These are phyloP conservation scores for Porites australiensis DNA, from an alignment of 64 coral and sea anemone species.

Conservation along the genomic window DNA sequence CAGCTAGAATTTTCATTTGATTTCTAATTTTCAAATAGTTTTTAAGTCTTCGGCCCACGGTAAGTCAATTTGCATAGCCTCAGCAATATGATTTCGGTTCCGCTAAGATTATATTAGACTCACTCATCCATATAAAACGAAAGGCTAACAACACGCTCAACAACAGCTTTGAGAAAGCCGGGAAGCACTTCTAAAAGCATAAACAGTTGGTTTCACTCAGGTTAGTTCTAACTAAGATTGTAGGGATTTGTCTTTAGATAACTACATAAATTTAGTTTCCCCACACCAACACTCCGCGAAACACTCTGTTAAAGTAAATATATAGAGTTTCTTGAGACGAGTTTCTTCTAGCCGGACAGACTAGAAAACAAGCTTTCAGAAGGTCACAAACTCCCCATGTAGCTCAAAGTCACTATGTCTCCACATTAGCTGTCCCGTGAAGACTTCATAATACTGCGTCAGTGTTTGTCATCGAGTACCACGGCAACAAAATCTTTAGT, in stretches of 20 bases:
- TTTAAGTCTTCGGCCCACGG: background rate
- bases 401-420: too few relatives aligned
- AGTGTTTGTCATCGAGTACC: too few relatives aligned
- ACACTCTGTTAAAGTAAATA: background rate
- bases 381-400: background rate
- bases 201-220: background rate
- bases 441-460: too few relatives aligned
- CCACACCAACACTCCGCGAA: background rate
- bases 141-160: background rate
- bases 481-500: too few relatives aligned
- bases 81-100: background rate
- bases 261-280: too few relatives aligned
- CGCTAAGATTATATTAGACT: background rate
- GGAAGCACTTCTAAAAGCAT: background rate
- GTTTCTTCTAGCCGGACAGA: background rate
- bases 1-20: background rate
- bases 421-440: too few relatives aligned
- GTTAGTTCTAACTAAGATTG: background rate
- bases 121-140: slow-evolving; percentile 1
- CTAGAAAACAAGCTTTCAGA: background rate
- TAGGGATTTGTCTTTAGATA: background rate
- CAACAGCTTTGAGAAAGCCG: background rate
- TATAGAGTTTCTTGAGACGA: background rate
- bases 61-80: background rate
- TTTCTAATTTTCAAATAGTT: too few relatives aligned